A percentile compares a stretch with the other conserved stretches of the same genome.
phyloP scores from a whole-genome alignment of 2,888 invertebrate species.

The Drosophila stalkeri region DNA sequence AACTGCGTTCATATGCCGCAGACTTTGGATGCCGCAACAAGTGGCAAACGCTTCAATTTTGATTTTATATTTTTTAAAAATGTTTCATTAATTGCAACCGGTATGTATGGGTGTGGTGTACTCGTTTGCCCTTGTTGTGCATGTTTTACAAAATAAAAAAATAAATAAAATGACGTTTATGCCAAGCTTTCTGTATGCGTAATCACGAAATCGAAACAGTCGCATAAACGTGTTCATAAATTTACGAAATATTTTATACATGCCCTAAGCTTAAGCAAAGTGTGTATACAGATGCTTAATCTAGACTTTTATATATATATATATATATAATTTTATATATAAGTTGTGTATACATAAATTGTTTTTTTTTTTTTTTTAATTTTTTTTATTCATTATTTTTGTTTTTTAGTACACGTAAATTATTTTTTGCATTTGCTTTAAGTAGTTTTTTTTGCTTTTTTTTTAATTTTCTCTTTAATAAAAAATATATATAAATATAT shows the following conservation, averaged over 20 bases:
- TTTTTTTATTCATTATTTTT: slow-evolving; percentile 40
- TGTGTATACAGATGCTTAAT: slow-evolving; percentile 52
- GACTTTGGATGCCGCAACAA: slow-evolving; percentile 55
- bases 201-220: slow-evolving; percentile 50
- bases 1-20: slow-evolving; percentile 64
- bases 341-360: slow-evolving; percentile 66
- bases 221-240: slow-evolving; percentile 55
- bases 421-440: slow-evolving; percentile 45
- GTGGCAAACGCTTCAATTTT: slow-evolving; percentile 17
- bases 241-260: slow-evolving; percentile 58
- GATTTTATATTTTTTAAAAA: background rate
- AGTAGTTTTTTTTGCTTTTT: slow-evolving; percentile 47
- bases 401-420: slow-evolving; percentile 69
- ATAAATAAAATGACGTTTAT: slow-evolving; percentile 52
- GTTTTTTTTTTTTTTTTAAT: slow-evolving; percentile 18
- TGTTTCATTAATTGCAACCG: slow-evolving; percentile 13
- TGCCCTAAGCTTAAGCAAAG: slow-evolving; percentile 63
- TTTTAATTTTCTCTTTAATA: slow-evolving; percentile 63
- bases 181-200: slow-evolving; percentile 41
- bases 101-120: background rate
- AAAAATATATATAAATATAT: slow-evolving; percentile 80
- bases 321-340: slow-evolving; percentile 58
- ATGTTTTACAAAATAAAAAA: slow-evolving; percentile 32
- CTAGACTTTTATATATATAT: slow-evolving; percentile 46
- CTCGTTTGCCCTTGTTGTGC: slow-evolving; percentile 50